phyloP scores from a whole-genome alignment of 2,113 vertebrate genomes.

The Globicephala melas region DNA sequence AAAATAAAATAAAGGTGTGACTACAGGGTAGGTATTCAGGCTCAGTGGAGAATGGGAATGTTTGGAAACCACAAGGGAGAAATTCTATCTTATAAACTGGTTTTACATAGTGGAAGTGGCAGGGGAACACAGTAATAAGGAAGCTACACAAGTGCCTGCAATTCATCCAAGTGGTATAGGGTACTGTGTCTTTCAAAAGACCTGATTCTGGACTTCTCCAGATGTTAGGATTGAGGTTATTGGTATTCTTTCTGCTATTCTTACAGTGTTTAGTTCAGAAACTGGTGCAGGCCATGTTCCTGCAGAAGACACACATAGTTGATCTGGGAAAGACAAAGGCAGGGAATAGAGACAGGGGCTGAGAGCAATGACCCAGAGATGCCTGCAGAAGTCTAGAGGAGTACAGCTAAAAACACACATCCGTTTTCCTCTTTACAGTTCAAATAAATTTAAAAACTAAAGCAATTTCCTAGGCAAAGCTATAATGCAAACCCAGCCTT shows the following conservation, averaged over 20 bases:
- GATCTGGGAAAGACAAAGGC: constrained; percentile 15
- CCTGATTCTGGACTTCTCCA: background rate
- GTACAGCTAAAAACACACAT: background rate
- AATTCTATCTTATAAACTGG: background rate
- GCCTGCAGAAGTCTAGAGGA: background rate
- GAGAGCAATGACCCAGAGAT: background rate
- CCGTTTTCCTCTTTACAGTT: background rate
- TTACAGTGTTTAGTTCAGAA: background rate
- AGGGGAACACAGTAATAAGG: background rate
- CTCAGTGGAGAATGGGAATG: background rate
- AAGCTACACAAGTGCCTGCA: background rate
- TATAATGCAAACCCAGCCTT: background rate
- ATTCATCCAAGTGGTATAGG: background rate
- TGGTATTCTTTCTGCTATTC: background rate
- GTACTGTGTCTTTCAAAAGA: background rate
- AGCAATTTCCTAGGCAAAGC: background rate
- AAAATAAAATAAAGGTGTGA: background rate
- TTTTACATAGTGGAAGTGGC: background rate
- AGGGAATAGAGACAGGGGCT: background rate
- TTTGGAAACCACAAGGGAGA: background rate
- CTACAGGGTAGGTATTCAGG: background rate
- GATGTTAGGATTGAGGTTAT: background rate
- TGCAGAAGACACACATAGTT: background rate
- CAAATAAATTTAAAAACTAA: background rate
- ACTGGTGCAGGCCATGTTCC: background rate